Percentiles rank a stretch among this genome's conserved stretches.
Conservation (phyloP, 2,888 invertebrate species). For the Aphidoletes aphidimyza region DNA sequence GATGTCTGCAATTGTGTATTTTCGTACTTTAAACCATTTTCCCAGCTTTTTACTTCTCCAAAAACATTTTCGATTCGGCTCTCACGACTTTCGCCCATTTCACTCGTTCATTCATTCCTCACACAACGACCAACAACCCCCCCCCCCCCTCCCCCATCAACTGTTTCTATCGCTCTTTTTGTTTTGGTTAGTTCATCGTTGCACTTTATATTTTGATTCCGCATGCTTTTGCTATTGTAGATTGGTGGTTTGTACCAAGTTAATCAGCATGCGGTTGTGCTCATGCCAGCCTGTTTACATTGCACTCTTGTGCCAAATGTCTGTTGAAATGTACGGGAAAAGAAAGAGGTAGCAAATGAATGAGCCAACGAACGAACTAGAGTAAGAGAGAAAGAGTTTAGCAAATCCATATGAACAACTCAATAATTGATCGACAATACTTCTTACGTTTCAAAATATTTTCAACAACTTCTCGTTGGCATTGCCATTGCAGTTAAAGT, state of each 20-base stretch:
- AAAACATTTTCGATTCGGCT: too few relatives aligned
- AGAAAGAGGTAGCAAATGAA: too few relatives aligned
- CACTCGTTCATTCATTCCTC: neutral
- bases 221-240: neutral
- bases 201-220: conserved; percentile 34
- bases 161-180: too few relatives aligned
- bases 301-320: neutral
- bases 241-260: conserved; percentile 49
- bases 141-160: too few relatives aligned
- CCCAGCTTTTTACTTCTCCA: neutral
- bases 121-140: too few relatives aligned
- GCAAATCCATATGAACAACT: conserved; percentile 31
- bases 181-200: neutral
- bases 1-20: conserved; percentile 39
- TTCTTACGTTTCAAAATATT: conserved; percentile 31
- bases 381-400: too few relatives aligned
- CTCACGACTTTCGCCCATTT: neutral
- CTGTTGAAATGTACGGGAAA: too few relatives aligned
- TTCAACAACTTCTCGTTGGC: conserved; percentile 10
- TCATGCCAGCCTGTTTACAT: conserved; percentile 46
- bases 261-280: conserved; percentile 46
- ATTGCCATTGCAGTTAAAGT: neutral
- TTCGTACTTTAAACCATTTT: neutral
- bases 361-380: too few relatives aligned
- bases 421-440: conserved; percentile 39